These are phyloP conservation scores for Sisyra terminalis DNA, from an alignment of 2,888 invertebrate species.

Conservation along the genomic window DNA sequence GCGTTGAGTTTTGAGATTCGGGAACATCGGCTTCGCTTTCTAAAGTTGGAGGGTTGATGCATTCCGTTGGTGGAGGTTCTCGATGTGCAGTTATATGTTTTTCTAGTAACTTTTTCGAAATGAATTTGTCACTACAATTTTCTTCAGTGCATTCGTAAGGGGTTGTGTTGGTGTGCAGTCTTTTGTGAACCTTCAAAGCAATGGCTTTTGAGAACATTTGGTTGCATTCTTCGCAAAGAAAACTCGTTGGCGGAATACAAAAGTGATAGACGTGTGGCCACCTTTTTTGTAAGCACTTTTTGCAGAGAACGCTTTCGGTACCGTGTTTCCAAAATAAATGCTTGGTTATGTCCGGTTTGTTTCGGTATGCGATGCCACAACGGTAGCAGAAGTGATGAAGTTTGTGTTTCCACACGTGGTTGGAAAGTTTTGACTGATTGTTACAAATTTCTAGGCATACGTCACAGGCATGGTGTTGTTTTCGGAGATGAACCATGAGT, in stretches of 20 bases:
- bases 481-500: constrained; percentile 73
- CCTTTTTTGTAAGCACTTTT: constrained; percentile 72
- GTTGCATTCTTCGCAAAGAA: constrained; percentile 68
- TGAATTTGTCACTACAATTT: constrained; percentile 57
- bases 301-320: constrained; percentile 72
- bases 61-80: constrained; percentile 21
- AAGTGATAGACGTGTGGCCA: constrained; percentile 89
- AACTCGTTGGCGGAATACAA: constrained; percentile 63
- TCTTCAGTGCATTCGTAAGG: constrained; percentile 58
- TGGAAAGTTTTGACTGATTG: constrained; percentile 63
- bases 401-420: constrained; percentile 85
- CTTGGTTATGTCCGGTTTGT: constrained; percentile 75
- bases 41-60: constrained; percentile 17
- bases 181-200: constrained; percentile 67
- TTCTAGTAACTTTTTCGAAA: constrained; percentile 58
- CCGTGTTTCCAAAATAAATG: constrained; percentile 89
- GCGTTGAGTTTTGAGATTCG: constrained; percentile 12
- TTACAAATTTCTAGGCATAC: constrained; percentile 70
- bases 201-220: constrained; percentile 59
- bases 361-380: constrained; percentile 75
- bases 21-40: constrained; percentile 14
- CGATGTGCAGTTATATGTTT: constrained; percentile 54
- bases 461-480: constrained; percentile 72
- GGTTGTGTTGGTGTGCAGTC: constrained; percentile 52
- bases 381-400: constrained; percentile 73